Base-by-base conservation (phyloP, 2,888 invertebrate species). In the Microdon myrmicae region DNA sequence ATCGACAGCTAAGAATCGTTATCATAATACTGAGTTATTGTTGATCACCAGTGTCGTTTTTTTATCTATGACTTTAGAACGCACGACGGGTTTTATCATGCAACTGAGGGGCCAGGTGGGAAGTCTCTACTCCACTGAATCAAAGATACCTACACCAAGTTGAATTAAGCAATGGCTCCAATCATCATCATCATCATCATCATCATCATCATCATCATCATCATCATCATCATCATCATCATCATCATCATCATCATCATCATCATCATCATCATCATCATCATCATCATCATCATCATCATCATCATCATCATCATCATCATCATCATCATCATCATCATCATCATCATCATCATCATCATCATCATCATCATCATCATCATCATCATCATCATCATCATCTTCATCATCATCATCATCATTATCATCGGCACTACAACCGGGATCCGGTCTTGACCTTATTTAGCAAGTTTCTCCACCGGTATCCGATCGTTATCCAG, bases 201-300 rank as follows among this genome's bases (percentile, higher is more conserved):
- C 23, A 8, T 6, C 8, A 22, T 22, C 8, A 22, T 22, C 8
- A 22, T 22, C 8, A 22, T 22, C 8, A 22, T 22, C 8, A 22
- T 6, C 6, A 7, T 22, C 8, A 7, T 6, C 8, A 22, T 22
- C 8, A 22, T 22, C 23, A 7, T 22, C 10, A 10, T 25, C 10
- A 25, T 34, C 34, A 9, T 29, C 14, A 22, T 22, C 23, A n/a
- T 25, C 26, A 25, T 25, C 9, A 3, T 25, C 10, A 10, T 25
- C 26, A 25, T 25, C n/a, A 10, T n/a, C 9, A 25, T 25, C 26
- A 25, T 10, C 10, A 25, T 32, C 13, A n/a, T 6, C 20, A 13
- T 20, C 12, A n/a, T 9, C 48, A 22, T 54, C 47, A 39, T 53
- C 51, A 43, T 53, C 56, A 25, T 45, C 47, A 47, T 55, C 43